phyloP scores from a whole-genome alignment of 2,888 invertebrate genomes.

The Coenonympha glycerion region DNA sequence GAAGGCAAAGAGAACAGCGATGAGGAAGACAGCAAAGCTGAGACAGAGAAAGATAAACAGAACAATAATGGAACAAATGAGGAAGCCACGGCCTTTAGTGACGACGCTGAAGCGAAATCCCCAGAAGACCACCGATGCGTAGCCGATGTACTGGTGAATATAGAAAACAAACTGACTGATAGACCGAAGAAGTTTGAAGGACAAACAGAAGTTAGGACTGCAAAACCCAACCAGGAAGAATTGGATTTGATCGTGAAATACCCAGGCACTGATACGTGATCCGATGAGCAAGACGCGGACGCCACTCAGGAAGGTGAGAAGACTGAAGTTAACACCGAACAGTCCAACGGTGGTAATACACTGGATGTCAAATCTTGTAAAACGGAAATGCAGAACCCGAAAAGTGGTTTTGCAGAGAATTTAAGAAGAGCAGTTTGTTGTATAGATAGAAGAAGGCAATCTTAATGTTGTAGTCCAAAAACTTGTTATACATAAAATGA shows the following conservation, averaged over 20 bases:
- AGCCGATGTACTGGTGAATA: conserved; percentile 65
- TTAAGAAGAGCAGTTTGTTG: conserved; percentile 67
- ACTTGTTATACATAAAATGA: background rate
- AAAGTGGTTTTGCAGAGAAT: conserved; percentile 64
- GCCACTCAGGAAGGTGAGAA: conserved; percentile 45
- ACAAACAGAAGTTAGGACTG: conserved; percentile 51
- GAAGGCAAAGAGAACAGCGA: conserved; percentile 68
- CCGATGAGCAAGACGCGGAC: conserved; percentile 56
- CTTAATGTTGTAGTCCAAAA: conserved; percentile 43
- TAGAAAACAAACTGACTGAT: conserved; percentile 60
- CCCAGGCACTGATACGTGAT: conserved; percentile 71
- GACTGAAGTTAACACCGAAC: conserved; percentile 64
- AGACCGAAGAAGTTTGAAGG: conserved; percentile 60
- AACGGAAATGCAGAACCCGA: conserved; percentile 55
- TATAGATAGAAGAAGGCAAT: conserved; percentile 64
- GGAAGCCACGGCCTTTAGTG: conserved; percentile 41
- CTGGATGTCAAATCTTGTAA: conserved; percentile 42
- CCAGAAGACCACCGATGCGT: conserved; percentile 57
- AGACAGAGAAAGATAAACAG: conserved; percentile 54
- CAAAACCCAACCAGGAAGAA: conserved; percentile 61
- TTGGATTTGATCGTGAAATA: conserved; percentile 69
- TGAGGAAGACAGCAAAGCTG: conserved; percentile 58
- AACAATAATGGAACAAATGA: conserved; percentile 48
- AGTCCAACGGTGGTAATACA: conserved; percentile 35
- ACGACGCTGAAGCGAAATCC: conserved; percentile 50